A percentile compares a stretch with the other conserved stretches of the same genome.
phyloP scores from a whole-genome alignment of 2,888 invertebrate species.

The Agrilus biguttatus region DNA sequence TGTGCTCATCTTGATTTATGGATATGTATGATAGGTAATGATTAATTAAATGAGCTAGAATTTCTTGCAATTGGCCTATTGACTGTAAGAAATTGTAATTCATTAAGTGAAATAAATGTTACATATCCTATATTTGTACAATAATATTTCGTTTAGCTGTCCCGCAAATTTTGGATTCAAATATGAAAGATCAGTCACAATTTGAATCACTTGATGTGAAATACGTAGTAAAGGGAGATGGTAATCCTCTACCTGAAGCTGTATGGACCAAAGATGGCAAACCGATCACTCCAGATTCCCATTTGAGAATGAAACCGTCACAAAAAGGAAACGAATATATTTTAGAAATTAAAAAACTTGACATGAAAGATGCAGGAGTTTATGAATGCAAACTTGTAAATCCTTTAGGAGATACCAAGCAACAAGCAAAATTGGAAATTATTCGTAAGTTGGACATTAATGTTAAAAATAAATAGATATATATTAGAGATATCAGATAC shows the following conservation, averaged over 20 bases:
- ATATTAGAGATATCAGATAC: neutral
- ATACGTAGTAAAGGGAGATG: constrained; percentile 64
- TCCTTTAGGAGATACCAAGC: constrained; percentile 63
- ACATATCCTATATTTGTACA: too few species aligned
- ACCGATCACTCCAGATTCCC: constrained; percentile 46
- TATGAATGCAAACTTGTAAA: constrained; percentile 75
- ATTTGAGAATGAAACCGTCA: constrained; percentile 41
- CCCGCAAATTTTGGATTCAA: constrained; percentile 57
- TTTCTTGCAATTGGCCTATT: too few species aligned
- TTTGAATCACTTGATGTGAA: constrained; percentile 70
- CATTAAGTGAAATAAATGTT: too few species aligned
- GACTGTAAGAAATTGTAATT: too few species aligned
- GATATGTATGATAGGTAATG: too few species aligned
- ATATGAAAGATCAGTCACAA: constrained; percentile 56
- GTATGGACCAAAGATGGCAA: constrained; percentile 69
- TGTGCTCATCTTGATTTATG: too few species aligned
- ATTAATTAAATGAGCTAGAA: too few species aligned
- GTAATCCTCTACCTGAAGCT: constrained; percentile 61
- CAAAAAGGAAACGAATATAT: constrained; percentile 58
- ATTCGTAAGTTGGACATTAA: constrained; percentile 41
- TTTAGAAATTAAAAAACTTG: constrained; percentile 55
- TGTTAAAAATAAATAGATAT: too few species aligned
- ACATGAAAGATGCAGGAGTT: constrained; percentile 59
- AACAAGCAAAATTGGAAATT: constrained; percentile 58
- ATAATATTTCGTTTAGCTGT: constrained; percentile 34